A percentile compares a stretch with the other conserved stretches of the same genome.
phyloP scores from a whole-genome alignment of 2,113 vertebrate genomes.

The Barnardius zonarius region DNA sequence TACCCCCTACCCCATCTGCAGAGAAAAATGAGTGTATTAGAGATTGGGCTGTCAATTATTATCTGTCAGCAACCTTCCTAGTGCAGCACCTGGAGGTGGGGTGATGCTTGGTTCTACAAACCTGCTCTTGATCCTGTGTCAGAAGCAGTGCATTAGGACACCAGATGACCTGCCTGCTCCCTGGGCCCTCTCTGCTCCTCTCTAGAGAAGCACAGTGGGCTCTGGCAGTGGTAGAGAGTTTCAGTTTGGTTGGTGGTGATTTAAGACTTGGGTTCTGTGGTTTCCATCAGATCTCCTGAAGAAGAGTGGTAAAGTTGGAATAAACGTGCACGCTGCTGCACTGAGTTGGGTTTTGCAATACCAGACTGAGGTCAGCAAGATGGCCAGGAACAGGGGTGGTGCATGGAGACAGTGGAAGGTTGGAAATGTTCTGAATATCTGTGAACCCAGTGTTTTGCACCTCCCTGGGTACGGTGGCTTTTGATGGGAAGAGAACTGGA shows the following conservation, averaged over 20 bases:
- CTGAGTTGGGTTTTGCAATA: neutral
- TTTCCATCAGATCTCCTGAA: neutral
- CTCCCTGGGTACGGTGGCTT: neutral
- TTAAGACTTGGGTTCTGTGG: neutral
- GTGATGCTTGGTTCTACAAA: neutral
- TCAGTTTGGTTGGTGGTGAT: neutral
- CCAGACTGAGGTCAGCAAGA: neutral
- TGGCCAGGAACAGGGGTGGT: neutral
- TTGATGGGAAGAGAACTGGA: neutral
- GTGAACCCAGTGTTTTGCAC: neutral
- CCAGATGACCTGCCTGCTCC: neutral
- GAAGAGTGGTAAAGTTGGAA: neutral
- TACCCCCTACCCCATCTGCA: neutral
- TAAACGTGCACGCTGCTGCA: neutral
- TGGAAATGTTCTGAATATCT: neutral
- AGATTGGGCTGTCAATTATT: accelerated
- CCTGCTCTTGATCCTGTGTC: neutral
- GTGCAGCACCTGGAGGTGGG: neutral
- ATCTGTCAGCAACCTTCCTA: neutral
- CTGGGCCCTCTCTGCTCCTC: neutral
- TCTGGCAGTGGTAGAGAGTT: neutral
- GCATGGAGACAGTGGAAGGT: neutral
- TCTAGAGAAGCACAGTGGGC: neutral
- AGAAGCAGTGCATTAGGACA: neutral
- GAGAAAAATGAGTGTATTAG: neutral